These are phyloP conservation scores for Petrolisthes cinctipes DNA, from an alignment of 2,888 invertebrate species.

Conservation along the genomic window DNA sequence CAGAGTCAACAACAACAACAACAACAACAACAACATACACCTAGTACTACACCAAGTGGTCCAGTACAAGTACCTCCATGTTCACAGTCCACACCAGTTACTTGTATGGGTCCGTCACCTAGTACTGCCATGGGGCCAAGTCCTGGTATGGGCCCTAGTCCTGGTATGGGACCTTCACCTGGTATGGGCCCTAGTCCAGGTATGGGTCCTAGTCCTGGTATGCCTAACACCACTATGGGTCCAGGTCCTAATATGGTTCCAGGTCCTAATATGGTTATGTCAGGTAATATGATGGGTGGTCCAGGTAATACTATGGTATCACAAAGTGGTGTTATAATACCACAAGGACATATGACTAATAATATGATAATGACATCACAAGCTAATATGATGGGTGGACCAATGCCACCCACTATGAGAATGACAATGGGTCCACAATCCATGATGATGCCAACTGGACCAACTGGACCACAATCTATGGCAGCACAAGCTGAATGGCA, in stretches of 20 bases:
- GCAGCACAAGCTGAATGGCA: conserved; percentile 89
- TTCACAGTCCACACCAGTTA: conserved; percentile 62
- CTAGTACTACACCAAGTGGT: conserved; percentile 12
- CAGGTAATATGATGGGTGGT: conserved; percentile 69
- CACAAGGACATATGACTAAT: conserved; percentile 64
- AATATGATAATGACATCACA: conserved; percentile 59
- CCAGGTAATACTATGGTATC: conserved; percentile 67
- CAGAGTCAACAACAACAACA: too few species aligned
- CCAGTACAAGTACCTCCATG: conserved; percentile 49
- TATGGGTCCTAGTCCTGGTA: too few species aligned
- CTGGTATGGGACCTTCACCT: too few species aligned
- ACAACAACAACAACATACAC: conserved; percentile 44
- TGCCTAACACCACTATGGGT: too few species aligned
- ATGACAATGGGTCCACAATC: conserved; percentile 66
- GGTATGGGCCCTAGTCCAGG: too few species aligned
- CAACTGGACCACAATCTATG: conserved; percentile 67
- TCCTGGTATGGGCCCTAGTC: conserved; percentile 65
- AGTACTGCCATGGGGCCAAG: conserved; percentile 60
- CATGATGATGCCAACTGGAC: conserved; percentile 66
- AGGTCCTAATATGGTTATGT: conserved; percentile 61
- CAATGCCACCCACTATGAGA: conserved; percentile 64
- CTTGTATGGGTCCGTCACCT: conserved; percentile 64
- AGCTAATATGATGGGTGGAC: conserved; percentile 64
- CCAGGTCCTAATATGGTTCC: conserved; percentile 77
- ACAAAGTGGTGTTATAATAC: conserved; percentile 65